Evolutionary conservation across 2,888 invertebrate genomes (phyloP).

Genomic region (Latheticus oryzae): DNA sequence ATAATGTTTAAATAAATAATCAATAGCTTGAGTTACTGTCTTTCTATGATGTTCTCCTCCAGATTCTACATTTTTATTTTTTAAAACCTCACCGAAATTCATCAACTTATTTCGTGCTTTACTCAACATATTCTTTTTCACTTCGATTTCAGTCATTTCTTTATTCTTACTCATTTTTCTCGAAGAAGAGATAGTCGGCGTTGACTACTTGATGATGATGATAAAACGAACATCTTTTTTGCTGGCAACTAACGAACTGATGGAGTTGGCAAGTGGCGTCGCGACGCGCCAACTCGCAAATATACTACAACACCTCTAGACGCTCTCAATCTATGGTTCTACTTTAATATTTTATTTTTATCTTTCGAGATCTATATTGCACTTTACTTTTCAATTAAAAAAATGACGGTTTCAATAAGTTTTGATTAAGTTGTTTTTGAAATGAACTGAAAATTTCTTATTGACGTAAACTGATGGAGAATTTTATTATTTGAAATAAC

Average conservation of each 20-base stretch:
- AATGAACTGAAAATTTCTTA: conserved; percentile 1
- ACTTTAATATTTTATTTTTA: conserved; percentile 49
- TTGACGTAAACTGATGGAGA: background rate
- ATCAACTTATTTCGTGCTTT: conserved; percentile 61
- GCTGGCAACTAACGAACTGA: conserved; percentile 55
- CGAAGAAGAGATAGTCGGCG: too few species aligned
- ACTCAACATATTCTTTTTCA: conserved; percentile 64
- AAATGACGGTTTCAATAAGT: too few species aligned
- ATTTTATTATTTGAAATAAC: too few species aligned
- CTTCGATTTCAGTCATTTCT: too few species aligned
- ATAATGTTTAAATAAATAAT: conserved; percentile 65
- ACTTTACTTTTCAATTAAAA: too few species aligned
- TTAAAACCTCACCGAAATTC: conserved; percentile 64
- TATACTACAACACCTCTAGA: conserved; percentile 48
- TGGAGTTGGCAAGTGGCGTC: conserved; percentile 52
- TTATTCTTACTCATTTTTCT: conserved; percentile 50
- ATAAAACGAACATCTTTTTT: conserved; percentile 45
- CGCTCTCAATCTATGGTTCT: too few species aligned
- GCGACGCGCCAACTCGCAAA: conserved; percentile 55
- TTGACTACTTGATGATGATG: conserved; percentile 1
- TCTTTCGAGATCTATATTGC: conserved; percentile 41
- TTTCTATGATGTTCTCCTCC: conserved; percentile 55
- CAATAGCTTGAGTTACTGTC: conserved; percentile 63
- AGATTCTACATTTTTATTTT: conserved; percentile 60
- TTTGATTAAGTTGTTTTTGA: too few species aligned